These are phyloP conservation scores for Hormaphis cornu DNA, from an alignment of 1,140 invertebrate genomes.

Conservation along the genomic window DNA sequence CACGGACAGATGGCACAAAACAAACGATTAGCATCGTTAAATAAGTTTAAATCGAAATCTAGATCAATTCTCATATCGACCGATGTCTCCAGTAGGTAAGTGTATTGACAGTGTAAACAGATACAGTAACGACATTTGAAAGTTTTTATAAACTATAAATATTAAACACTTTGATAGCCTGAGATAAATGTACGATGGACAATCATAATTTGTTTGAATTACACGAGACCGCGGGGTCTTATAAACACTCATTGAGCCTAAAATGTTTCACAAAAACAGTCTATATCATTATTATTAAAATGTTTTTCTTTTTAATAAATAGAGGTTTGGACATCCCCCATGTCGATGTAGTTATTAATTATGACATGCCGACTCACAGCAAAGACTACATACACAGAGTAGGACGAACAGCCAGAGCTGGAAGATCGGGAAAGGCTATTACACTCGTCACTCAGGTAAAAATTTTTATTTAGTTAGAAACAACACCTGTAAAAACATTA, in stretches of 20 bases:
- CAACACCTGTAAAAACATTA: not conserved
- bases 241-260: too few relatives aligned
- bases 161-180: too few relatives aligned
- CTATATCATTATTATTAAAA: not conserved
- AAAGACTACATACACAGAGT: constrained; percentile 97
- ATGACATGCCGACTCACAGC: constrained; percentile 91
- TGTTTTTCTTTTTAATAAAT: constrained; percentile 38
- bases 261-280: not conserved
- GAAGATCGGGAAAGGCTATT: constrained; percentile 70
- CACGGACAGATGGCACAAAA: constrained; percentile 97
- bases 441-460: constrained; percentile 71
- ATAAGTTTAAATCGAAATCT: constrained; percentile 85
- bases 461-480: not conserved
- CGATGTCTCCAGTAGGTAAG: constrained; percentile 89
- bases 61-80: constrained; percentile 87
- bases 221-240: too few relatives aligned
- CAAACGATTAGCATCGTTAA: constrained; percentile 79
- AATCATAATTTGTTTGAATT: too few relatives aligned
- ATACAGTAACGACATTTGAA: too few relatives aligned
- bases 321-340: constrained; percentile 97
- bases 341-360: constrained; percentile 95
- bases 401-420: constrained; percentile 90
- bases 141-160: too few relatives aligned
- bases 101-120: too few relatives aligned
- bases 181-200: not conserved